These are phyloP conservation scores for Megaustenia siamemsis DNA, from an alignment of 2,888 invertebrate species.

Conservation along the genomic window DNA sequence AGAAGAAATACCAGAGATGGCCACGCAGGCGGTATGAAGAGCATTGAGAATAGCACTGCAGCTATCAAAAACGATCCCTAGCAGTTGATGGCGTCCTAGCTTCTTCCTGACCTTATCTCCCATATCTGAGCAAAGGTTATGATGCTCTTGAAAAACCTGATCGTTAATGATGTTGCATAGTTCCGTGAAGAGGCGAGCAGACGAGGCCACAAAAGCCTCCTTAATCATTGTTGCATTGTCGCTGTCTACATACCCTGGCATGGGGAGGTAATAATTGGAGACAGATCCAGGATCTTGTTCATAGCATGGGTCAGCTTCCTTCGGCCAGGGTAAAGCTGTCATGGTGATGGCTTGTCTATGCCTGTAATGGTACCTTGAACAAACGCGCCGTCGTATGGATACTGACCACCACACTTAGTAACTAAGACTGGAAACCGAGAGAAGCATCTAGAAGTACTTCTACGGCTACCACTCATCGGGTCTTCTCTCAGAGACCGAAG, in stretches of 20 bases:
- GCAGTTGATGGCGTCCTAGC: conserved; percentile 44
- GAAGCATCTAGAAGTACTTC: conserved; percentile 46
- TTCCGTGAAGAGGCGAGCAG: conserved; percentile 43
- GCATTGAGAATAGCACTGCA: conserved; percentile 57
- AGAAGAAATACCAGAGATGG: conserved; percentile 37
- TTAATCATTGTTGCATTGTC: conserved; percentile 51
- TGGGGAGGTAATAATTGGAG: conserved; percentile 60
- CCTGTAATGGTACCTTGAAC: conserved; percentile 58
- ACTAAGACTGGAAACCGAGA: conserved; percentile 56
- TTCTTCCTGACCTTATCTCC: conserved; percentile 52
- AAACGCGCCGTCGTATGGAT: conserved; percentile 60
- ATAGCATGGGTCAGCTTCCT: conserved; percentile 58
- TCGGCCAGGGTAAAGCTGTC: conserved; percentile 60
- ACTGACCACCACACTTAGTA: conserved; percentile 62
- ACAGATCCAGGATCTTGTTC: conserved; percentile 36
- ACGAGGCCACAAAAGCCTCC: conserved; percentile 47
- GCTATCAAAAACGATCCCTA: conserved; percentile 56
- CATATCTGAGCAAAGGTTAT: conserved; percentile 58
- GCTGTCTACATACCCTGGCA: conserved; percentile 55
- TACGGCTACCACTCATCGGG: conserved; percentile 23
- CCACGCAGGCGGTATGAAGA: conserved; percentile 54
- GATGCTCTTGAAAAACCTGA: conserved; percentile 48
- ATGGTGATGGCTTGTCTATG: conserved; percentile 51
- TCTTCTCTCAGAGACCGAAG: neutral
- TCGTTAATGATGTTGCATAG: conserved; percentile 46